phyloP scores from a whole-genome alignment of 1,140 invertebrate genomes.

The Drosophila nigromelanica region DNA sequence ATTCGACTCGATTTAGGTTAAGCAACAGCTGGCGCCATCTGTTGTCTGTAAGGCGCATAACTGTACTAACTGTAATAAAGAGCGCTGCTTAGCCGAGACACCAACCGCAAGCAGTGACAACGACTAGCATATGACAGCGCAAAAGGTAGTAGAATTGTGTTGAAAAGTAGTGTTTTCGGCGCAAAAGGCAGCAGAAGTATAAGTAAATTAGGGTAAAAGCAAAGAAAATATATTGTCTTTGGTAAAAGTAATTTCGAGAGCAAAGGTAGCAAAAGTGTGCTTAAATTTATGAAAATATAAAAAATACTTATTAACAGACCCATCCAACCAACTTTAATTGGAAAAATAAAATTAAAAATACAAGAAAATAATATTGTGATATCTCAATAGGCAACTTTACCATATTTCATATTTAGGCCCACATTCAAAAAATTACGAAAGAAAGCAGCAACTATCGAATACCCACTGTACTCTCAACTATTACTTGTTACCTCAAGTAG shows the following conservation, averaged over 20 bases:
- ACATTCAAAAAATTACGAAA: no score
- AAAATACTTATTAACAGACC: not conserved
- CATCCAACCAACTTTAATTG: no score
- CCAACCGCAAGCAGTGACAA: slow-evolving; percentile 29
- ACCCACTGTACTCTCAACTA: not conserved
- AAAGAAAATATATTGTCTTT: no score
- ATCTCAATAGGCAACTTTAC: no score
- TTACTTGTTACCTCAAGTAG: not conserved
- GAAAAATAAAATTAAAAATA: no score
- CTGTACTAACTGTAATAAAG: slow-evolving; percentile 45
- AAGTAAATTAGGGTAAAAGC: not conserved
- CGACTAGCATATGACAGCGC: not conserved
- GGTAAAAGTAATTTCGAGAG: not conserved
- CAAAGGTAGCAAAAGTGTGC: slow-evolving; percentile 10
- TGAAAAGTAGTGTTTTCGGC: not conserved
- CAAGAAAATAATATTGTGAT: no score
- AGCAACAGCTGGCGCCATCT: slow-evolving; percentile 57
- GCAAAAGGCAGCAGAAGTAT: slow-evolving; percentile 3
- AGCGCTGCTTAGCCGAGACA: slow-evolving; percentile 25
- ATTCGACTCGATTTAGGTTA: no score
- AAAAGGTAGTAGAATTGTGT: slow-evolving; percentile 10
- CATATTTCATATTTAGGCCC: no score
- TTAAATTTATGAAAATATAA: not conserved
- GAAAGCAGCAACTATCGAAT: no score
- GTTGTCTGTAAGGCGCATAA: not conserved